Evolutionary conservation across 2,888 invertebrate species (phyloP), one percentile per base, ranked within the genome.

Genomic region (Leucophenga maculata): DNA sequence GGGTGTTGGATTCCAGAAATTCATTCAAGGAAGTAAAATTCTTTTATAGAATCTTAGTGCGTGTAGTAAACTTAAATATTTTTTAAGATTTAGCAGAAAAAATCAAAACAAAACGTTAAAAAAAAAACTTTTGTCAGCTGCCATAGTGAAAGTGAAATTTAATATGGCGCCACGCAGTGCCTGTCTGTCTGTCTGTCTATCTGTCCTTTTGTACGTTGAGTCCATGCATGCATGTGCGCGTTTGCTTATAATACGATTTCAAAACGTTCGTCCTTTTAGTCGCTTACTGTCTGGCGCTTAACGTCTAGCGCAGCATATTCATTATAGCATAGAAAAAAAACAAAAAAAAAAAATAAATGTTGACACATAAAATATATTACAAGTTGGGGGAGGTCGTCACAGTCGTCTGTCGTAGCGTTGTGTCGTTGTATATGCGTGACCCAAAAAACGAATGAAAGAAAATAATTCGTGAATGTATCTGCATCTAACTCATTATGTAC

Each of bases 121-220:
- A 20, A 55, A 14, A 55, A 55, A 55, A 55, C 18, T 0, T 18
- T 6, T 52, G 16, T 18, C 52, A 11, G 44, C 20, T 26, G 26
- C 52, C 66, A 39, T 18, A 16, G 8, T 57, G 59, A 74, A 72
- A 76, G 73, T 71, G 72, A 76, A 78, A 78, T 76, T 78, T 74
- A 78, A 78, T 74, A 77, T 79, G 78, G 79, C 79, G 78, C 74
- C 79, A 78, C 70, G 67, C 20, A 31, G 32, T 70, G 50, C 13
- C 16, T 18, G 50, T 16, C 50, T 50, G n/a, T 16, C 50, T 77
- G 72, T 68, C 72, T 75, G 59, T 31, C 32, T 69, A 20, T 16
- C 46, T 72, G 69, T 59, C n/a, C 67, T 39, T 50, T 22, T 68
- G 46, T 69, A 57, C 68, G 55, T 57, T 60, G 59, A 52, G 50